phyloP scores from a whole-genome alignment of 2,888 invertebrate genomes.

The Erannis defoliaria region DNA sequence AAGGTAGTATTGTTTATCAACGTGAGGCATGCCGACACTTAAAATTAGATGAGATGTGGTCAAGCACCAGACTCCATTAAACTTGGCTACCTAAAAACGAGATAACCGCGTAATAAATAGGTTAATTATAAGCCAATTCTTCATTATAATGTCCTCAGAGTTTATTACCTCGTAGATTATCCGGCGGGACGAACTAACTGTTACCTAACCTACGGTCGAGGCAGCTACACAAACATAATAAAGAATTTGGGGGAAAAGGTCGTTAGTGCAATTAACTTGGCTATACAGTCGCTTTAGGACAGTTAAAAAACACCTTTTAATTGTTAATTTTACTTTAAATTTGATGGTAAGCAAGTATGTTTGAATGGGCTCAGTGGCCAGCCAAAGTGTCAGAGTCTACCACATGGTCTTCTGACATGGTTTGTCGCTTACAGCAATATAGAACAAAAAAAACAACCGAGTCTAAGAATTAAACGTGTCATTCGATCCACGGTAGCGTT shows the following conservation, averaged over 20 bases:
- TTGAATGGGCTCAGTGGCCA: no score
- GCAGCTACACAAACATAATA: conserved; percentile 36
- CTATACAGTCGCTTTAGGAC: conserved; percentile 11
- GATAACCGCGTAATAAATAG: conserved; percentile 5
- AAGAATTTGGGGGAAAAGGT: conserved; percentile 32
- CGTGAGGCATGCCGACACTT: no score
- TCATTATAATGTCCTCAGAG: conserved; percentile 10
- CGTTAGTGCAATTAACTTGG: conserved; percentile 38
- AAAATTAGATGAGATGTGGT: no score
- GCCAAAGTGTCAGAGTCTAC: no score
- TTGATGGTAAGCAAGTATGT: no score
- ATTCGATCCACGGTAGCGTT: no score
- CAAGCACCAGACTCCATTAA: neutral
- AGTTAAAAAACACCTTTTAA: conserved; percentile 18
- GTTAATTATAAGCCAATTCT: conserved; percentile 12
- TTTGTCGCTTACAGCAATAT: no score
- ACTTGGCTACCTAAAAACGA: neutral
- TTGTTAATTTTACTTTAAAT: conserved; percentile 9
- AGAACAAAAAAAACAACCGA: no score
- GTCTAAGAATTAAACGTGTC: no score
- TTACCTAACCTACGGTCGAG: conserved; percentile 6
- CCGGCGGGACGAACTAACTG: neutral
- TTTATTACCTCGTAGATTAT: conserved; percentile 10
- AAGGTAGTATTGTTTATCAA: no score
- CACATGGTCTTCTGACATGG: no score